Evolutionary conservation across 2,888 invertebrate species (phyloP), one percentile per base, ranked within the genome.

Genomic region (Microctonus aethiopoides): DNA sequence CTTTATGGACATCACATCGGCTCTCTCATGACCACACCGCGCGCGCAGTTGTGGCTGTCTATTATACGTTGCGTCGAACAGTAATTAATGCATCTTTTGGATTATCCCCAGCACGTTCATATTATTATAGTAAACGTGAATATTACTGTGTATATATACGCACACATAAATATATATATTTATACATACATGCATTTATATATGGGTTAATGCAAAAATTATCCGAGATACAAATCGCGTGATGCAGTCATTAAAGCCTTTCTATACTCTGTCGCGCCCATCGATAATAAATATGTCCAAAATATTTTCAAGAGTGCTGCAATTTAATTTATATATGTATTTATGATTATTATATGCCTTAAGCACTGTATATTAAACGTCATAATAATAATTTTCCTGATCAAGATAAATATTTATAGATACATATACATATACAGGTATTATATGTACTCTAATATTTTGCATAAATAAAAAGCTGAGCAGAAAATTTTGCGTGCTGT

Each of bases 81-180:
- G 62, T 68, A 68, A 68, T 68, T 68, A 68, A 68, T 61, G 68
- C 61, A 68, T 62, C 61, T 68, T 68, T 34, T 46, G 39, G 54
- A 68, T 68, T 68, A 68, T 68, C 61, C 62, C 20, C 59, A 22
- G 54, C 24, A 24, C 61, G 36, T 39, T 24, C 36, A 61, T 41
- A 26, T n/a, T 61, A 24, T n/a, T 39, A 61, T 24, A n/a, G 39
- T 29, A 22, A 61, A 20, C 16, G 46, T n/a, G 39, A 5, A 39
- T 39, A n/a, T n/a, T n/a, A n/a, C n/a, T n/a, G n/a, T n/a, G n/a
- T n/a, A n/a, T n/a, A n/a, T n/a, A n/a, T n/a, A n/a, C 13, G n/a
- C 39, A 39, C 39, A 39, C n/a, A 11, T n/a, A 46, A 3, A 41
- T n/a, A 46, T n/a, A 46, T 46, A 7, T 46, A 46, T 46, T 7